Percentiles rank a stretch among this genome's conserved stretches.
These are phyloP conservation scores for Cyprinodon diabolis DNA, from an alignment of 2,797 vertebrate species.

Conservation along the genomic window DNA sequence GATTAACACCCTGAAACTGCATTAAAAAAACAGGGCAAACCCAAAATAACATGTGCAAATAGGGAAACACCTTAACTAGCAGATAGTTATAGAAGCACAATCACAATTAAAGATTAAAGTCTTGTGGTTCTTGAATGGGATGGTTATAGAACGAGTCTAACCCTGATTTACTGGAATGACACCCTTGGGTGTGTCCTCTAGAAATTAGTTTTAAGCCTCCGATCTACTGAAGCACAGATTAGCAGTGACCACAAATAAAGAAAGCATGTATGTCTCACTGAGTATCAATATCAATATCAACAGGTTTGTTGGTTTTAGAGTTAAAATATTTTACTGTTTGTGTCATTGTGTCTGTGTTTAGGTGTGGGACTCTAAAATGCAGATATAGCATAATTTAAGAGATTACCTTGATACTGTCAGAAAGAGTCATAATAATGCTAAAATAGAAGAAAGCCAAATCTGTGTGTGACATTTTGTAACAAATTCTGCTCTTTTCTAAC, in stretches of 20 bases:
- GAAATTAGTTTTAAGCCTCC: slow-evolving; percentile 48
- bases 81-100: background rate
- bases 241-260: background rate
- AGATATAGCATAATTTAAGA: slow-evolving; percentile 11
- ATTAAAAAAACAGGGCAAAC: slow-evolving; percentile 36
- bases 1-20: slow-evolving; percentile 55
- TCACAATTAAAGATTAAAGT: slow-evolving; percentile 38
- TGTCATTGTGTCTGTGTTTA: slow-evolving; percentile 34
- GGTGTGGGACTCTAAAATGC: slow-evolving; percentile 13
- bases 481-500: slow-evolving; percentile 8
- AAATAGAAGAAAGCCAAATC: slow-evolving; percentile 13
- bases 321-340: slow-evolving; percentile 15
- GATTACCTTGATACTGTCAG: background rate
- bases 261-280: slow-evolving; percentile 21
- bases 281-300: slow-evolving; percentile 23
- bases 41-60: slow-evolving; percentile 16
- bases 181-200: slow-evolving; percentile 59
- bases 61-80: slow-evolving; percentile 46
- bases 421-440: background rate
- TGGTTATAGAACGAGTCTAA: slow-evolving; percentile 40
- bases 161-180: slow-evolving; percentile 59
- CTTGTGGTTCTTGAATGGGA: slow-evolving; percentile 26
- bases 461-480: background rate
- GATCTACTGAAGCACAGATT: slow-evolving; percentile 8
- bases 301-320: slow-evolving; percentile 3